These are phyloP conservation scores for Drosophila pseudoobscura DNA, from an alignment of 1,140 invertebrate genomes.

Conservation along the genomic window DNA sequence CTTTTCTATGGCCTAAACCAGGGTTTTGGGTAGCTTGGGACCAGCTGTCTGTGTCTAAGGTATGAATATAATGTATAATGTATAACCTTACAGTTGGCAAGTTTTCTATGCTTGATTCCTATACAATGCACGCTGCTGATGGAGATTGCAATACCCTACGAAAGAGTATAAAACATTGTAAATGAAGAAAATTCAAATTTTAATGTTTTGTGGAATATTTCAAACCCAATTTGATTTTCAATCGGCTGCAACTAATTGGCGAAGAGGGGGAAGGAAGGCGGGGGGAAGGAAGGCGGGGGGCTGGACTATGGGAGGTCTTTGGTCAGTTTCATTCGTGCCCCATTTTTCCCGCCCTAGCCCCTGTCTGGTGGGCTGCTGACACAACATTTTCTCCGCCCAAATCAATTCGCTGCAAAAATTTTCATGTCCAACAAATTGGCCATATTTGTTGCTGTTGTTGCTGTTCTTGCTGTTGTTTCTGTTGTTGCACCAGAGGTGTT, in stretches of 20 bases:
- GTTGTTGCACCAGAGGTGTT: constrained; percentile 41
- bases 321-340: too few relatives aligned
- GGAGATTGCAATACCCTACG: too few relatives aligned
- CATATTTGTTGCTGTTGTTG: constrained; percentile 40
- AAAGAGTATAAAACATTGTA: neutral
- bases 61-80: neutral
- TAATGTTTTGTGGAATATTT: constrained; percentile 26
- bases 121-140: too few relatives aligned
- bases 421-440: constrained; percentile 66
- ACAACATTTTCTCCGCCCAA: constrained; percentile 36
- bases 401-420: constrained; percentile 34
- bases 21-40: too few relatives aligned
- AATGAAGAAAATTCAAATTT: constrained; percentile 10
- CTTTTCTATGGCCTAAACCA: too few relatives aligned
- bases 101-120: too few relatives aligned
- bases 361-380: constrained; percentile 12
- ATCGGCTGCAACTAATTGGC: constrained; percentile 25
- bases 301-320: too few relatives aligned
- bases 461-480: neutral
- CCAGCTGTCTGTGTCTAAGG: too few relatives aligned
- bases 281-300: too few relatives aligned
- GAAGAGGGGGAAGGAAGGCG: neutral
- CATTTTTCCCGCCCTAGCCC: too few relatives aligned
- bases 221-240: constrained; percentile 41
- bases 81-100: neutral